Evolutionary conservation across 2,888 invertebrate species (phyloP), one percentile per base, ranked within the genome.

Genomic region (Dryocosmus kuriphilus): DNA sequence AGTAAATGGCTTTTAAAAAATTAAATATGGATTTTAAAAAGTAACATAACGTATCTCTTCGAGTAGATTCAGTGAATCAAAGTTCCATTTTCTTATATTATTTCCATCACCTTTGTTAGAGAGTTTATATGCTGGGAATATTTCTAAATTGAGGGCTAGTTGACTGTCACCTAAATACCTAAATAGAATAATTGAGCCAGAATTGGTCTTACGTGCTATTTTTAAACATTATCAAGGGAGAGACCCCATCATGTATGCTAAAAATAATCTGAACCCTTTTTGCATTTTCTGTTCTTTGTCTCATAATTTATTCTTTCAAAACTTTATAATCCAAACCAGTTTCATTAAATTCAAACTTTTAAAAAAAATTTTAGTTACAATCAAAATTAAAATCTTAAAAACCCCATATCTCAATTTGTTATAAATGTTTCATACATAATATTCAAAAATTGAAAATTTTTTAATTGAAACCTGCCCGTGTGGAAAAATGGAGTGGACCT

Each of bases 81-180:
- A 30, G 30, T 30, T 27, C 16, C 9, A 38, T 1, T 14, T 63
- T n/a, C 9, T 62, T 9, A 38, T n/a, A 62, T n/a, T 22, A 35
- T n/a, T 32, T 63, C 3, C 6, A 4, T 63, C 1, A 2, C 35
- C 14, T 35, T 11, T 41, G 41, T 5, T 65, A 11, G 22, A 14
- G 24, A 24, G 6, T 65, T 24, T 57, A 14, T 14, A 14, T 7
- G 24, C 65, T 57, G 65, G 88, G 90, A 90, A 90, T 90, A 89
- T 89, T 89, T 90, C 88, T 89, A 89, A 91, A 91, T 89, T 90
- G 90, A 83, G 89, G 88, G 86, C 89, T 86, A 87, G 88, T 88
- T 89, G 90, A 89, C 90, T 90, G 90, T 90, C 90, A 90, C 88
- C 90, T 90, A 89, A 91, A 91, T 90, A 89, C 88, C 88, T 91